Evolutionary conservation across 1,140 invertebrate species (phyloP).

Genomic region (Andrena cerasifolii): DNA sequence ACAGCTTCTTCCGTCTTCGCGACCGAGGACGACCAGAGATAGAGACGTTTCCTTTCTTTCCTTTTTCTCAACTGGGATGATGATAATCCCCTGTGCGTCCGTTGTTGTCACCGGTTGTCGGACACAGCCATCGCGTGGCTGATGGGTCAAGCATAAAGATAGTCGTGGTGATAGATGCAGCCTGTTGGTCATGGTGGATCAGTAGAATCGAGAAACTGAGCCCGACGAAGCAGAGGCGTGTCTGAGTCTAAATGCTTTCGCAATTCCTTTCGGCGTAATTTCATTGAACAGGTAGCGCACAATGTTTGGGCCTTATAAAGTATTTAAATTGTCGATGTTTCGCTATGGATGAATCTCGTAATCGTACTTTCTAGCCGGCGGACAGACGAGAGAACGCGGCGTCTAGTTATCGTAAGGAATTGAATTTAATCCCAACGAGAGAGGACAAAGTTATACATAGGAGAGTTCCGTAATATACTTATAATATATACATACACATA

Average conservation of each 20-base stretch:
- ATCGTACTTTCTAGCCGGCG: slow-evolving; percentile 28
- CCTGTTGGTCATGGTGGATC: neutral
- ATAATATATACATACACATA: slow-evolving; percentile 42
- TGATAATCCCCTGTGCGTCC: neutral
- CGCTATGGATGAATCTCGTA: slow-evolving; percentile 47
- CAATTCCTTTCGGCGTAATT: slow-evolving; percentile 57
- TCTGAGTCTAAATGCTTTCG: slow-evolving; percentile 31
- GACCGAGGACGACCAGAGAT: neutral
- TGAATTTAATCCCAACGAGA: slow-evolving; percentile 44
- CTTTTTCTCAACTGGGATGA: neutral
- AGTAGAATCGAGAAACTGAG: slow-evolving; percentile 53
- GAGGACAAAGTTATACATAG: slow-evolving; percentile 48
- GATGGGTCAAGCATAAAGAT: slow-evolving; percentile 50
- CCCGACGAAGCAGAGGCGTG: neutral
- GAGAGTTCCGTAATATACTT: slow-evolving; percentile 47
- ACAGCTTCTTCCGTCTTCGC: neutral
- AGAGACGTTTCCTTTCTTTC: neutral
- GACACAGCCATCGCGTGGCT: slow-evolving; percentile 7
- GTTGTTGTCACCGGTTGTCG: slow-evolving; percentile 16
- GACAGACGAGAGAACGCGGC: neutral
- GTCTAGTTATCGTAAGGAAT: slow-evolving; percentile 63
- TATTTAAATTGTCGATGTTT: slow-evolving; percentile 61
- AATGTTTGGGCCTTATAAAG: slow-evolving; percentile 71
- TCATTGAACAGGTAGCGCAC: slow-evolving; percentile 68
- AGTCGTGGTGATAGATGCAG: neutral